A percentile compares a stretch with the other conserved stretches of the same genome.
phyloP scores from a whole-genome alignment of 2,797 vertebrate species.

The Cynodonichthys magdalenae region DNA sequence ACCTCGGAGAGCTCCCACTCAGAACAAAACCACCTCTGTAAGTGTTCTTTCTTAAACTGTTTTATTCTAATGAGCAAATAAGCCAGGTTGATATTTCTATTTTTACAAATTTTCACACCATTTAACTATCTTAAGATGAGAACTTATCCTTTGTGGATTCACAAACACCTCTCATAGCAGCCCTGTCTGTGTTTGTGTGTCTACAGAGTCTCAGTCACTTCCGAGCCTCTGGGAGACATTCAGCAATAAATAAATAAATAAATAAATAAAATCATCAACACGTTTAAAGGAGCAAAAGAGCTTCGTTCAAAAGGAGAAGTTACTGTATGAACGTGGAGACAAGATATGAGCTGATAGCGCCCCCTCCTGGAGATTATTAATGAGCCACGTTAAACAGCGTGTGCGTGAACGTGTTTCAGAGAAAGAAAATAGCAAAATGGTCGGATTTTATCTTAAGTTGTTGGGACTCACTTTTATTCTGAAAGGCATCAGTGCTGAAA shows the following conservation, averaged over 20 bases:
- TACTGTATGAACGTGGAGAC: accelerated
- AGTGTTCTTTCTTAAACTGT: neutral
- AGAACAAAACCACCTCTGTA: conserved; percentile 33
- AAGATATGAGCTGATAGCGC: conserved; percentile 19
- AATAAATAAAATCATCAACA: no score
- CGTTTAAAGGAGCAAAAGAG: no score
- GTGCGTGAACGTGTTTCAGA: neutral
- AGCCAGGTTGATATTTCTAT: neutral
- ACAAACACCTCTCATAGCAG: neutral
- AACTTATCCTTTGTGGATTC: no score
- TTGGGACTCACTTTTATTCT: no score
- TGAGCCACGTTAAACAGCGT: neutral
- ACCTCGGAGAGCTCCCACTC: conserved; percentile 69
- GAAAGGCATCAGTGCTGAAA: no score
- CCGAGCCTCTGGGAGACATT: neutral
- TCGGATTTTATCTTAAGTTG: no score
- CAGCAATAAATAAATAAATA: no score
- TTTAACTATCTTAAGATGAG: neutral
- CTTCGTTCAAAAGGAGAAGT: neutral
- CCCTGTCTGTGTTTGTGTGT: neutral
- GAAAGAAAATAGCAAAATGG: no score
- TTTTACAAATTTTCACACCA: neutral
- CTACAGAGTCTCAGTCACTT: neutral
- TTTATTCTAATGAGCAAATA: neutral
- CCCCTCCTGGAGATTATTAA: conserved; percentile 46